Evolutionary conservation across 2,113 vertebrate genomes (phyloP).

Genomic region (Dissostichus mawsoni): DNA sequence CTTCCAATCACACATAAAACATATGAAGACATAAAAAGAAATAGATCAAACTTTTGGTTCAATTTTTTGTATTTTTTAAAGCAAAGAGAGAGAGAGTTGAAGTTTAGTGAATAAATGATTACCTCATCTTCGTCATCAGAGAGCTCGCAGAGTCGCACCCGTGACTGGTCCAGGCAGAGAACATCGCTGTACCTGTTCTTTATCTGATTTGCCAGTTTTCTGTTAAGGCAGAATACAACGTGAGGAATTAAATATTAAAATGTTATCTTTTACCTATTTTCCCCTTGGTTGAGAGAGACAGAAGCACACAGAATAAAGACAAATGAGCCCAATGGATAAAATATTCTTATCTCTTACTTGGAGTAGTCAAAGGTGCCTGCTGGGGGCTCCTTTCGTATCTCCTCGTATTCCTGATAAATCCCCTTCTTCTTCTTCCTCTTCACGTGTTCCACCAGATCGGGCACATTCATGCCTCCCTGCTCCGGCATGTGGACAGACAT

Average conservation of each 20-base stretch:
- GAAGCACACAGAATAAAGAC: neutral
- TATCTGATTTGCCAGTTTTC: slow-evolving; percentile 85
- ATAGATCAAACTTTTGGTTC: neutral
- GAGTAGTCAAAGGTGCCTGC: slow-evolving; percentile 86
- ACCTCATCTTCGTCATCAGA: slow-evolving; percentile 85
- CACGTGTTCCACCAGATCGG: slow-evolving; percentile 83
- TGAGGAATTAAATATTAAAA: neutral
- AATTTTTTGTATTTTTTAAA: too few species aligned
- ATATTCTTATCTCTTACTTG: slow-evolving; percentile 74
- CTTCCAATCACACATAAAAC: neutral
- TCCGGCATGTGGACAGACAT: slow-evolving; percentile 84
- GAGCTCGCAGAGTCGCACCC: slow-evolving; percentile 81
- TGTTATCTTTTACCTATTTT: neutral
- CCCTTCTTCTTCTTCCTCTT: slow-evolving; percentile 85
- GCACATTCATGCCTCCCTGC: slow-evolving; percentile 79
- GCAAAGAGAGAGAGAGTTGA: neutral
- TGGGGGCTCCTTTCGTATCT: slow-evolving; percentile 86
- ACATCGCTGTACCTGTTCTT: slow-evolving; percentile 89
- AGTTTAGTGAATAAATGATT: slow-evolving; percentile 1
- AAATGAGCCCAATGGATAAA: neutral
- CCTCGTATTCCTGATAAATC: slow-evolving; percentile 88
- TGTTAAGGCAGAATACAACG: slow-evolving; percentile 47
- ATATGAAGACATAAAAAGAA: neutral
- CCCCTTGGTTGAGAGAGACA: neutral
- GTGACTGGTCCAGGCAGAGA: slow-evolving; percentile 86